Conservation (phyloP, 2,797 vertebrate species). For the Prunella strophiata region DNA sequence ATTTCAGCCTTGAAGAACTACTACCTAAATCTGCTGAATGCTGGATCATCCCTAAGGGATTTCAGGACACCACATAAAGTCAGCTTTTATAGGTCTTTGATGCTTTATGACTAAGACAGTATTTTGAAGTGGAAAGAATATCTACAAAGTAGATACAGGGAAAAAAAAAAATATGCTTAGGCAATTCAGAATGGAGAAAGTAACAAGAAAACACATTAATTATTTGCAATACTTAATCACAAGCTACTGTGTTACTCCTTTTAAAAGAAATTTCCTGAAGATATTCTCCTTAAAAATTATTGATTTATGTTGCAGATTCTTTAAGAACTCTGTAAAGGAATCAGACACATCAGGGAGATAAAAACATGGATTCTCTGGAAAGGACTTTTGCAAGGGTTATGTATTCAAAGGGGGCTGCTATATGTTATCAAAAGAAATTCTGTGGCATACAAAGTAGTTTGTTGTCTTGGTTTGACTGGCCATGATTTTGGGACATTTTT, state of each 20-base stretch:
- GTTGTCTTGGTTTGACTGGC: background rate
- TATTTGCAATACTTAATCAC: constrained; percentile 20
- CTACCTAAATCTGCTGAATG: background rate
- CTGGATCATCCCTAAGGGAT: background rate
- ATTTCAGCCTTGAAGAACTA: constrained; percentile 16
- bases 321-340: background rate
- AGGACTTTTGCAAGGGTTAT: background rate
- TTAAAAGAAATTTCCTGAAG: background rate
- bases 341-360: background rate
- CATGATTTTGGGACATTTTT: background rate
- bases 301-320: background rate
- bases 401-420: background rate
- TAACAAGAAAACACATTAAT: background rate
- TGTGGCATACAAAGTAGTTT: background rate
- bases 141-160: background rate
- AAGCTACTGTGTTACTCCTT: background rate
- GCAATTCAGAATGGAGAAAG: background rate
- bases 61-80: constrained; percentile 22
- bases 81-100: background rate
- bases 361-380: background rate
- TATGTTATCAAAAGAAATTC: background rate
- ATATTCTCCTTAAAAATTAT: background rate
- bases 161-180: background rate
- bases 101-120: background rate
- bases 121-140: background rate